Percentiles rank a stretch among this genome's conserved stretches.
These are phyloP conservation scores for Phodopus roborovskii DNA, from an alignment of 2,113 vertebrate species.

Conservation along the genomic window DNA sequence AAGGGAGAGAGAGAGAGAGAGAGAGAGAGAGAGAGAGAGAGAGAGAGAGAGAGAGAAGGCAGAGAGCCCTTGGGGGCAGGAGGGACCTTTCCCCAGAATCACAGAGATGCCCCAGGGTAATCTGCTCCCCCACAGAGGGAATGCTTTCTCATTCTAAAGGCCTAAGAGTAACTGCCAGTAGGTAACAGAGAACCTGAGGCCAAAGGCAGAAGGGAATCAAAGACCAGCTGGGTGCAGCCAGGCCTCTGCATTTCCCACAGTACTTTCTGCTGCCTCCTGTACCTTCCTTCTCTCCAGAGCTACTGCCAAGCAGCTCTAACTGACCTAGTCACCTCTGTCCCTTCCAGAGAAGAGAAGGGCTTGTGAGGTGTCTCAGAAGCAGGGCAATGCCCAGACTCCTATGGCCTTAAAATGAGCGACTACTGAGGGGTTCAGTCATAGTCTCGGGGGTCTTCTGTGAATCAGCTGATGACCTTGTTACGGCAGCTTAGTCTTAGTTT, in stretches of 20 bases:
- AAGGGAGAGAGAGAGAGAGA: background rate
- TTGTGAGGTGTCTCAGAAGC: background rate
- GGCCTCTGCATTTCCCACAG: background rate
- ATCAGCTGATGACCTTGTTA: background rate
- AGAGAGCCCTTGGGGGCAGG: background rate
- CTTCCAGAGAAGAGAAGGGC: background rate
- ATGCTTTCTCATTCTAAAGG: background rate
- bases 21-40: background rate
- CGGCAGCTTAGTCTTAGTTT: background rate
- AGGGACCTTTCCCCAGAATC: background rate
- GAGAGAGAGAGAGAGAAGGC: too few species aligned
- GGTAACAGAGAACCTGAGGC: background rate
- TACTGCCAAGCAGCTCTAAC: background rate
- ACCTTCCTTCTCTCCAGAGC: background rate
- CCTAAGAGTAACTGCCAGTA: background rate
- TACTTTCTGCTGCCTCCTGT: background rate
- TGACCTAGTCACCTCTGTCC: background rate
- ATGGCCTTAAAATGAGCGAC: background rate
- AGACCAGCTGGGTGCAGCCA: too few species aligned
- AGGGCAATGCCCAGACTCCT: accelerated
- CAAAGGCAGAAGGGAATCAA: background rate
- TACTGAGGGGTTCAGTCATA: background rate
- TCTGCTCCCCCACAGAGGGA: too few species aligned
- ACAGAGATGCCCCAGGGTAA: background rate
- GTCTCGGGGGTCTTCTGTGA: background rate